phyloP scores from a whole-genome alignment of 64 coral and sea anemone species.

The Trachythela sp. region DNA sequence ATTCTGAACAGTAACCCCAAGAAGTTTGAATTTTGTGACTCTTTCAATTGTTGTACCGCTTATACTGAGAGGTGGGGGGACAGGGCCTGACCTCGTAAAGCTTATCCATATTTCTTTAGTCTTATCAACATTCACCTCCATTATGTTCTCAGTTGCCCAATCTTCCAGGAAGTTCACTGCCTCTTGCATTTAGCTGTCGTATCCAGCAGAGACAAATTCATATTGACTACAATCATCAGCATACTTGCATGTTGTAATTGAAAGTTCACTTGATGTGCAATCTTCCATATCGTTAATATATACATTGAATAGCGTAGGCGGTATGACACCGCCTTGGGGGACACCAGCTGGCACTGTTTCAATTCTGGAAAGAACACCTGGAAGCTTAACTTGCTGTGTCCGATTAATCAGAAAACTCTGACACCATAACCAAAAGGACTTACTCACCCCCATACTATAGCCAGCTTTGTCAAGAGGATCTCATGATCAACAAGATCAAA shows the following conservation, averaged over 20 bases:
- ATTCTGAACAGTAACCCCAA: too few species aligned
- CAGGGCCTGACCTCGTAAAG: neutral
- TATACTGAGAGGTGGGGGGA: too few species aligned
- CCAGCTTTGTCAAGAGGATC: too few species aligned
- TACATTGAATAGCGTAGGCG: conserved; percentile 32
- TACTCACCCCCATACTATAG: too few species aligned
- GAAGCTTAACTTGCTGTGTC: conserved; percentile 36
- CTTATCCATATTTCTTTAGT: conserved; percentile 49
- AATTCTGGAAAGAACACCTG: conserved; percentile 11
- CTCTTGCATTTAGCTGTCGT: neutral
- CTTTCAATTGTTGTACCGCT: too few species aligned
- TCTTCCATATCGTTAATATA: too few species aligned
- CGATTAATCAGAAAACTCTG: too few species aligned
- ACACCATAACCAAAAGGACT: too few species aligned
- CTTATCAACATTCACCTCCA: conserved; percentile 15
- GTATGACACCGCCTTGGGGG: too few species aligned
- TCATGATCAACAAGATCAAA: too few species aligned
- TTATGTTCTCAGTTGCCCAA: neutral
- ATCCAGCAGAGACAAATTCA: too few species aligned
- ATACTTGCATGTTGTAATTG: neutral
- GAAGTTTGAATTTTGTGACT: too few species aligned
- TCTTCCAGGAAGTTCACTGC: neutral
- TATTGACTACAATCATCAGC: neutral
- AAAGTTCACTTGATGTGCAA: neutral
- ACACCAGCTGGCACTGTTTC: neutral